Conservation (phyloP, 2,888 invertebrate genomes). For the Macropis europaea region DNA sequence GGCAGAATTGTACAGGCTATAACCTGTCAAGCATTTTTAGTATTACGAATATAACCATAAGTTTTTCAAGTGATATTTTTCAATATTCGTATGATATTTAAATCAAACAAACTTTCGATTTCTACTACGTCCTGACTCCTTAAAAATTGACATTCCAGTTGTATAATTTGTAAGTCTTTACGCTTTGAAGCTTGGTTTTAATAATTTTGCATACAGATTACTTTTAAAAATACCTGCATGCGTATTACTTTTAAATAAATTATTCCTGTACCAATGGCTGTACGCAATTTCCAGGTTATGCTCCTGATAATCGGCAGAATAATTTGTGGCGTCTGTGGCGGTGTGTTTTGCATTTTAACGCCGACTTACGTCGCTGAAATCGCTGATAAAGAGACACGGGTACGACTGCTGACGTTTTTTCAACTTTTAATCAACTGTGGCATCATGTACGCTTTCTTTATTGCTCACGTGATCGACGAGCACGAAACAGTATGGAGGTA, state of each 20-base stretch:
- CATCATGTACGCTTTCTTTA: slow-evolving; percentile 68
- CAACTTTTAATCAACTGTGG: slow-evolving; percentile 72
- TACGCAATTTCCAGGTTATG: slow-evolving; percentile 17
- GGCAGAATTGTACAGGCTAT: too few species aligned
- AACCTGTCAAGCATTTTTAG: too few species aligned
- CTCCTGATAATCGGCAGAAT: slow-evolving; percentile 67
- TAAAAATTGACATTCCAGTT: too few species aligned
- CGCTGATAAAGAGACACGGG: slow-evolving; percentile 65
- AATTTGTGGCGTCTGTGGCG: slow-evolving; percentile 68
- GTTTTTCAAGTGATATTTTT: too few species aligned
- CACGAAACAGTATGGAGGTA: slow-evolving; percentile 56
- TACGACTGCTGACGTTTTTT: slow-evolving; percentile 66
- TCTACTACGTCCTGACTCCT: too few species aligned
- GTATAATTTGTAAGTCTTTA: too few species aligned
- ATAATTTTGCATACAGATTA: too few species aligned
- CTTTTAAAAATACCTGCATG: too few species aligned
- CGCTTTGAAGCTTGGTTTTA: too few species aligned
- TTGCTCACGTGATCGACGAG: slow-evolving; percentile 59
- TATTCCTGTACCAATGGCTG: neutral
- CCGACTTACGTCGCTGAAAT: slow-evolving; percentile 73
- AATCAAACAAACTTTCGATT: too few species aligned
- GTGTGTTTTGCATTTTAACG: slow-evolving; percentile 64
- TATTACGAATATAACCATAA: too few species aligned
- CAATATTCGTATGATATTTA: too few species aligned
- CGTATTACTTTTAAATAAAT: neutral